Evolutionary conservation across 2,113 vertebrate species (phyloP).

Genomic region (Antennarius striatus): DNA sequence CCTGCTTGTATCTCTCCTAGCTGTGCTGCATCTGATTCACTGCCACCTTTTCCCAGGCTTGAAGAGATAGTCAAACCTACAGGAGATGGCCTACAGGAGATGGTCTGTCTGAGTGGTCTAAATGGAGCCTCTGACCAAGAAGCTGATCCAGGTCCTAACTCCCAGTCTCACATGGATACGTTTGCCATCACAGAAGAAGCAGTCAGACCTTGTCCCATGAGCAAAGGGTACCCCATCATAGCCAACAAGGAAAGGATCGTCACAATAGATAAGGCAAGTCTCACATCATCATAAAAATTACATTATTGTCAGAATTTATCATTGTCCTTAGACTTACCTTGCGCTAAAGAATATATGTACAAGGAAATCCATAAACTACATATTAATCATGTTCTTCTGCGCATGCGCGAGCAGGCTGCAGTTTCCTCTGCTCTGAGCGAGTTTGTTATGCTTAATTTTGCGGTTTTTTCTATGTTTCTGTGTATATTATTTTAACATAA

Average conservation of each 20-base stretch:
- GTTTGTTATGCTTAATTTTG: too few species aligned
- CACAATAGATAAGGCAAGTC: conserved; percentile 71
- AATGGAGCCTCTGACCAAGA: conserved; percentile 54
- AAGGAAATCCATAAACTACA: too few species aligned
- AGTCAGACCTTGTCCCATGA: background rate
- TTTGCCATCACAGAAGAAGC: background rate
- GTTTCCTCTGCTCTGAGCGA: too few species aligned
- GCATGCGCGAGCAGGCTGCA: too few species aligned
- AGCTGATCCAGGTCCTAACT: conserved; percentile 1
- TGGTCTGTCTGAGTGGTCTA: conserved; percentile 46
- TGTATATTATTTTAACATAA: too few species aligned
- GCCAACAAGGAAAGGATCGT: conserved; percentile 3
- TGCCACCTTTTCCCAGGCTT: background rate
- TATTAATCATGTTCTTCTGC: too few species aligned
- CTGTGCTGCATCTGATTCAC: background rate
- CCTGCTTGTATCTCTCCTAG: background rate
- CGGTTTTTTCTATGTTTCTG: too few species aligned
- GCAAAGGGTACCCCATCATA: conserved; percentile 6
- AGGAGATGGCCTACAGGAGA: conserved; percentile 39
- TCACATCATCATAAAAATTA: background rate
- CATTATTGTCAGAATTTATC: background rate
- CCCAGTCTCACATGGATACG: background rate
- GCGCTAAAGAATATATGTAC: too few species aligned
- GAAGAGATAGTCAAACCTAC: conserved; percentile 38
- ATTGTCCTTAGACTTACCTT: too few species aligned